Percentiles rank a stretch among this genome's conserved stretches.
Evolutionary conservation across 2,888 invertebrate species (phyloP).

Genomic region (Ametastegia equiseti): DNA sequence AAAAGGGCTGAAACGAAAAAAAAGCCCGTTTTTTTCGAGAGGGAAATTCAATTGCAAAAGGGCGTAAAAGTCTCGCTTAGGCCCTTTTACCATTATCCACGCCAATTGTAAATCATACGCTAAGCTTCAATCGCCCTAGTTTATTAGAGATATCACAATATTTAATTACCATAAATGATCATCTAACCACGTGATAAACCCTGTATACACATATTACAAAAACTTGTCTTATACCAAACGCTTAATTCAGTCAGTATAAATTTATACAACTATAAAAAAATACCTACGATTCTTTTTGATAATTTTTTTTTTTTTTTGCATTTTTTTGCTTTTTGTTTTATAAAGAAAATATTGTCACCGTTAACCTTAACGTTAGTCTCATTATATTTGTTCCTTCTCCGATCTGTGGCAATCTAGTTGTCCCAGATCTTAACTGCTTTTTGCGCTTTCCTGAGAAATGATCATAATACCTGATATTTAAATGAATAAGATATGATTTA

Average conservation of each 20-base stretch:
- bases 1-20: too few species aligned
- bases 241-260: background rate
- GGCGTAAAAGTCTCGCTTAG: too few species aligned
- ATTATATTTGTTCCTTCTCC: background rate
- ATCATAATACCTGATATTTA: background rate
- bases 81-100: too few species aligned
- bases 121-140: background rate
- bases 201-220: background rate
- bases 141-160: background rate
- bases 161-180: background rate
- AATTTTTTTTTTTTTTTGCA: background rate
- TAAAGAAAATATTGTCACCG: background rate
- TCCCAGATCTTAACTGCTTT: background rate
- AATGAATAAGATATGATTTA: slow-evolving; percentile 50
- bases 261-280: background rate
- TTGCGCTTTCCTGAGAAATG: background rate
- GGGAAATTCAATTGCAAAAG: too few species aligned
- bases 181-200: background rate
- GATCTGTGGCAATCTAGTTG: background rate
- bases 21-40: too few species aligned
- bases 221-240: background rate
- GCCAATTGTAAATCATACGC: too few species aligned
- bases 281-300: background rate
- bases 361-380: background rate
- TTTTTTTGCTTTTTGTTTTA: background rate